Percentiles rank a stretch among this genome's conserved stretches.
These are phyloP conservation scores for Thomomys bottae DNA, from an alignment of 2,113 vertebrate genomes.

Conservation along the genomic window DNA sequence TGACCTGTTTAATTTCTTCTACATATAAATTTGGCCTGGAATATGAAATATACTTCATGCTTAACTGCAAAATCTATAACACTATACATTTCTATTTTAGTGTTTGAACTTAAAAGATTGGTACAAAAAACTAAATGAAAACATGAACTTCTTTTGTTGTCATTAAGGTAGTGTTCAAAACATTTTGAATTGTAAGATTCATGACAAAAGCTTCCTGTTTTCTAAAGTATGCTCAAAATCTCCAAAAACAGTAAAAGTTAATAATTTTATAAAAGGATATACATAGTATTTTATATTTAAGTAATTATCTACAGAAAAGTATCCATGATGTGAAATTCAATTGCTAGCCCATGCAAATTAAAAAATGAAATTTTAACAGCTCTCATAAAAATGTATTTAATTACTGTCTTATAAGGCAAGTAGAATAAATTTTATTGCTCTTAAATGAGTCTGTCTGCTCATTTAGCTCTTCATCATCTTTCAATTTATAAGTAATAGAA, in stretches of 20 bases:
- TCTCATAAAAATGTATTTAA: conserved; percentile 59
- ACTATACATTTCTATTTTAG: background rate
- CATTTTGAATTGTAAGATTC: background rate
- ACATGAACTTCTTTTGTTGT: too few relatives aligned
- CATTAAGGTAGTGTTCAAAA: background rate
- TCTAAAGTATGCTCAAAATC: background rate
- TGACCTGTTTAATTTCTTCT: background rate
- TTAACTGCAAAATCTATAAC: background rate
- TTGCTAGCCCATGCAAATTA: conserved; percentile 58
- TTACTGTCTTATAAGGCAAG: conserved; percentile 60
- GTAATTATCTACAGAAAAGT: conserved; percentile 52
- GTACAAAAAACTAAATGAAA: background rate
- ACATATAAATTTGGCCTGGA: background rate
- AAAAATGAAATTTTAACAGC: conserved; percentile 70
- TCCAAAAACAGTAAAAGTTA: background rate
- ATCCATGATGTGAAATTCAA: background rate
- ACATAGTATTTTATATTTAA: conserved; percentile 56
- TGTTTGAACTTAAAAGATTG: background rate
- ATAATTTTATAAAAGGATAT: background rate
- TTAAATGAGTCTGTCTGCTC: conserved; percentile 65
- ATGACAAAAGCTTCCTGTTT: background rate
- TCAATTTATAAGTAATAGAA: conserved; percentile 68
- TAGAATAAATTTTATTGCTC: conserved; percentile 52
- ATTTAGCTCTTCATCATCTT: conserved; percentile 71
- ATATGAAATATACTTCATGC: background rate